phyloP scores from a whole-genome alignment of 2,113 vertebrate species.

The Osmerus mordax region DNA sequence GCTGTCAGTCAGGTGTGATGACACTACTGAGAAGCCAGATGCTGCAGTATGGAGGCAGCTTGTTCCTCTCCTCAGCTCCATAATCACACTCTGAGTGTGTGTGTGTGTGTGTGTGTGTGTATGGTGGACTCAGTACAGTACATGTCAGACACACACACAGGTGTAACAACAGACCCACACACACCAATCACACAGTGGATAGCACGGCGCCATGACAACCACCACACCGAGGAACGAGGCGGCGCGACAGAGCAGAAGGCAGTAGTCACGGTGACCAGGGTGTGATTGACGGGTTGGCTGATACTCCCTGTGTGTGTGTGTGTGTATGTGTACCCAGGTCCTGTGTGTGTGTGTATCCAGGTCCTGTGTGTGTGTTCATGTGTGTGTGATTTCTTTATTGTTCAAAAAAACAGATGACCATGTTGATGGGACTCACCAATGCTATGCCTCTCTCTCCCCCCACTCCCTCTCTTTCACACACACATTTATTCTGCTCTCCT shows the following conservation, averaged over 20 bases:
- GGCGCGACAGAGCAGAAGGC: conserved; percentile 26
- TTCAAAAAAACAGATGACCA: not conserved
- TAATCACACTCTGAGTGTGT: not conserved
- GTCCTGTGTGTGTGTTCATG: not conserved
- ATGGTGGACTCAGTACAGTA: not conserved
- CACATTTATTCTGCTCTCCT: conserved; percentile 11
- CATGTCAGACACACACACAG: not conserved
- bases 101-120: not conserved
- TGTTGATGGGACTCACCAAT: not conserved
- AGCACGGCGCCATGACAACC: conserved; percentile 4
- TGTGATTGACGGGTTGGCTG: conserved; percentile 43
- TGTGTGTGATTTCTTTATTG: not conserved
- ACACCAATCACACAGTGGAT: conserved; percentile 3
- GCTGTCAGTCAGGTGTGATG: conserved; percentile 61
- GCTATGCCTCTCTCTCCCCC: not conserved
- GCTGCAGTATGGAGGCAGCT: too few relatives aligned
- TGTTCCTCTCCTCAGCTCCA: too few relatives aligned
- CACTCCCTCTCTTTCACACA: not conserved
- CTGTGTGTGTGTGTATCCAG: not conserved
- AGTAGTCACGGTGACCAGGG: conserved; percentile 21
- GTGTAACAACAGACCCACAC: conserved; percentile 2
- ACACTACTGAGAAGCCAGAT: conserved; percentile 20
- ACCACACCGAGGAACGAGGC: conserved; percentile 22
- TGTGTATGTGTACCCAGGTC: not conserved
- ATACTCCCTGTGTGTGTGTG: conserved; percentile 13